phyloP scores from a whole-genome alignment of 2,888 invertebrate genomes.

The Phortica okadai region DNA sequence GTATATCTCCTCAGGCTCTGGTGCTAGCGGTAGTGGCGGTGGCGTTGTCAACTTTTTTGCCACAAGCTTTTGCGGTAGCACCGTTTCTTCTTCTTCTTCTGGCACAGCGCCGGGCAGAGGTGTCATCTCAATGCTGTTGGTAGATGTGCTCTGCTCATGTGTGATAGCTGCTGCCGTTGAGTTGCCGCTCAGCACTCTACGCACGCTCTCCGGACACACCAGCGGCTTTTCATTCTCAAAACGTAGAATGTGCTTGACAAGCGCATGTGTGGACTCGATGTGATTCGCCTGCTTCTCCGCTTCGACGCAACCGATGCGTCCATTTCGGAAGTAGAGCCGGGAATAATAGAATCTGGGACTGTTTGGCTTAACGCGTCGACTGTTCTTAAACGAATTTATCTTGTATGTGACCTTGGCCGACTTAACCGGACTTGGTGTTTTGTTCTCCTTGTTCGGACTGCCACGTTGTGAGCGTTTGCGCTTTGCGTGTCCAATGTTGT shows the following conservation, averaged over 20 bases:
- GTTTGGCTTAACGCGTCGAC: constrained; percentile 57
- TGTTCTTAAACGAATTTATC: constrained; percentile 73
- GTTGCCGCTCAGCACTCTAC: constrained; percentile 62
- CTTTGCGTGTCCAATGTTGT: constrained; percentile 36
- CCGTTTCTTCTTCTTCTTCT: background rate
- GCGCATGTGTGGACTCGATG: constrained; percentile 75
- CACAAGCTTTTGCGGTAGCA: background rate
- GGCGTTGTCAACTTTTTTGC: background rate
- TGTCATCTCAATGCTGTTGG: constrained; percentile 52
- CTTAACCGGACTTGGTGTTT: constrained; percentile 67
- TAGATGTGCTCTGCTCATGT: constrained; percentile 41
- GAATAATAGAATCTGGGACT: constrained; percentile 74
- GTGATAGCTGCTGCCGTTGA: constrained; percentile 36
- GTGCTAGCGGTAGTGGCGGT: constrained; percentile 25
- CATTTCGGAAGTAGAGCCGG: constrained; percentile 75
- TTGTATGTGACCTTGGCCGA: constrained; percentile 68
- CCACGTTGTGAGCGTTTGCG: constrained; percentile 49
- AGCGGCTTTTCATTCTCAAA: constrained; percentile 75
- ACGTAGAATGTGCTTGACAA: constrained; percentile 75
- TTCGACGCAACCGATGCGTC: constrained; percentile 75
- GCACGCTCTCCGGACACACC: constrained; percentile 75
- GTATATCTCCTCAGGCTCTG: constrained; percentile 50
- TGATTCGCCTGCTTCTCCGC: constrained; percentile 73
- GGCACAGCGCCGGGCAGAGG: constrained; percentile 60
- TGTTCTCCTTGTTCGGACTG: constrained; percentile 72